Percentiles rank a stretch among this genome's conserved stretches.
Evolutionary conservation across 2,113 vertebrate genomes (phyloP).

Genomic region (Saimiri boliviensis): DNA sequence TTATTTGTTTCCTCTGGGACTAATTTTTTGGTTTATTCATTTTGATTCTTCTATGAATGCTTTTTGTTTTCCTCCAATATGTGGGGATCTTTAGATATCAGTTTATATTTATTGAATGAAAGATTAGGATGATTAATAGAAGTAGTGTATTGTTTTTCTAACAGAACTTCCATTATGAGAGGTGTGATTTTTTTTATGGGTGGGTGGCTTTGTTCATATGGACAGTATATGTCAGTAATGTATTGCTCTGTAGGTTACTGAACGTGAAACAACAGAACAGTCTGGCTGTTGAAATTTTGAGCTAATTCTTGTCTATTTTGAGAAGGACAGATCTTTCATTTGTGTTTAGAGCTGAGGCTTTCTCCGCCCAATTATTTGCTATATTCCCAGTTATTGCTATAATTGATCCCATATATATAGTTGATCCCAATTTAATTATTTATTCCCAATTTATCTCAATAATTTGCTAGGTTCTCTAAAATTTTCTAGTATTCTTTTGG

Average conservation of each 20-base stretch:
- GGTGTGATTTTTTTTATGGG: not conserved
- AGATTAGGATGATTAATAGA: not conserved
- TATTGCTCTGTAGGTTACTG: not conserved
- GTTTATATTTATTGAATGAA: not conserved
- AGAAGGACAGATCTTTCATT: not conserved
- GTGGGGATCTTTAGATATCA: not conserved
- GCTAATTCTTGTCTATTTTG: not conserved
- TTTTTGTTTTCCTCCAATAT: not conserved
- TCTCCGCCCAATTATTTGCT: not conserved
- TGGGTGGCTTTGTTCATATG: not conserved
- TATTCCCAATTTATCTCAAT: not conserved
- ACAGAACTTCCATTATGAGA: not conserved
- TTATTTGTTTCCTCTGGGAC: not conserved
- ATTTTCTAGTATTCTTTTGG: not conserved
- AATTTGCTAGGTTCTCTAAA: not conserved
- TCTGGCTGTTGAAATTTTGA: not conserved
- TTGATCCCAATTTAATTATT: no score
- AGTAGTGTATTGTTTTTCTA: not conserved
- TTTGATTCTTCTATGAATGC: not conserved
- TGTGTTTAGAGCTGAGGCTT: not conserved
- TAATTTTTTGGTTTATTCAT: conserved; percentile 8
- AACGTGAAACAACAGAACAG: not conserved
- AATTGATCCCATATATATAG: no score
- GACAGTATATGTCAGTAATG: not conserved
- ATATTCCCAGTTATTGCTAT: not conserved